These are phyloP conservation scores for Pheosia gnoma DNA, from an alignment of 2,888 invertebrate species.

Conservation along the genomic window DNA sequence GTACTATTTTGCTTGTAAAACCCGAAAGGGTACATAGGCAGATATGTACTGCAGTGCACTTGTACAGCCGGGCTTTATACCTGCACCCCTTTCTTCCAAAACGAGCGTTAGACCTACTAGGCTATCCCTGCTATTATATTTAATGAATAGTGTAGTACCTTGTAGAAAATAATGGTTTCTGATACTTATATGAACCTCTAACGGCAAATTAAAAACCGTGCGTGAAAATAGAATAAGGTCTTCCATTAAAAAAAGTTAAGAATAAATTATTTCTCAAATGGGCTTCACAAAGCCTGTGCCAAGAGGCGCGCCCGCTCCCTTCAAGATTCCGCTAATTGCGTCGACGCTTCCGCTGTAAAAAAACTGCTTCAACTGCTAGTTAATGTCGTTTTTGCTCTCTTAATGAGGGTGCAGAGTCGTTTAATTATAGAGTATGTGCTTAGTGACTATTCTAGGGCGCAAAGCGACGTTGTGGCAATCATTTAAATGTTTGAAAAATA, in stretches of 20 bases:
- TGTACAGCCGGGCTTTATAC: too few relatives aligned
- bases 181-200: too few relatives aligned
- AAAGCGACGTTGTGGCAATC: background rate
- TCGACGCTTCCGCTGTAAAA: conserved; percentile 44
- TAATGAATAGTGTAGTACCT: too few relatives aligned
- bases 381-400: conserved; percentile 54
- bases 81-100: too few relatives aligned
- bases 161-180: too few relatives aligned
- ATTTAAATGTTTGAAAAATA: background rate
- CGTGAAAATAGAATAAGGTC: background rate
- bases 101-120: too few relatives aligned
- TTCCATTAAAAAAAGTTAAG: conserved; percentile 15
- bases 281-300: conserved; percentile 23
- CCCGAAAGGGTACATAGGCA: too few relatives aligned
- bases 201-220: too few relatives aligned
- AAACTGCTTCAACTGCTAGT: conserved; percentile 54
- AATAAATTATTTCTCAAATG: conserved; percentile 20
- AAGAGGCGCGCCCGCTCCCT: conserved; percentile 18
- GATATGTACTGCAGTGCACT: too few relatives aligned
- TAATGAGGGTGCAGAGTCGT: conserved; percentile 45
- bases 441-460: conserved; percentile 13
- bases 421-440: conserved; percentile 40
- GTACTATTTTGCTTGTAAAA: too few relatives aligned
- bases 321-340: conserved; percentile 52
- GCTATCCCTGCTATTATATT: too few relatives aligned